These are phyloP conservation scores for Garrulus glandarius DNA, from an alignment of 2,797 vertebrate species.

Conservation along the genomic window DNA sequence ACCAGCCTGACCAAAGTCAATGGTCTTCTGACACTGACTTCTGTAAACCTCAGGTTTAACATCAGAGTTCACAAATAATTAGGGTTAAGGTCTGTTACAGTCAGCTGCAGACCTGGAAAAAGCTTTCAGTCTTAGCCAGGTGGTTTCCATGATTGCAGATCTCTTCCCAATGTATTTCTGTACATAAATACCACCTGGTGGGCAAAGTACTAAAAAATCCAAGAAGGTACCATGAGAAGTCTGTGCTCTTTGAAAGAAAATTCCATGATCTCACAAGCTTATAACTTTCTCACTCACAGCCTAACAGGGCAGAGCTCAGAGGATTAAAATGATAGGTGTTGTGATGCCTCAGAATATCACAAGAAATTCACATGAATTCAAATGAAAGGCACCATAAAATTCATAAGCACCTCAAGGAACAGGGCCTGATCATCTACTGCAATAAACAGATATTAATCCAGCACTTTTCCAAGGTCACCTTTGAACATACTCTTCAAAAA, in stretches of 20 bases:
- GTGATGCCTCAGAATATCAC: neutral
- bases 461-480: neutral
- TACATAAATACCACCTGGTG: neutral
- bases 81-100: neutral
- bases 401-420: neutral
- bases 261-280: neutral
- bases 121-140: neutral
- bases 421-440: neutral
- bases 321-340: neutral
- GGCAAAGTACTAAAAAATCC: neutral
- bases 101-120: neutral
- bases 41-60: neutral
- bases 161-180: neutral
- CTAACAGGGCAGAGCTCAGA: neutral
- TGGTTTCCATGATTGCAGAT: neutral
- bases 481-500: neutral
- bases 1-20: neutral
- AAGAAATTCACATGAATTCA: neutral
- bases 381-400: neutral
- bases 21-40: neutral
- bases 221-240: neutral
- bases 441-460: neutral
- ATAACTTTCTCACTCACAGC: neutral
- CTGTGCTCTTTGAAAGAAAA: neutral
- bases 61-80: neutral